These are phyloP conservation scores for Intellagama lesueurii DNA, from an alignment of 2,797 vertebrate genomes.

Conservation along the genomic window DNA sequence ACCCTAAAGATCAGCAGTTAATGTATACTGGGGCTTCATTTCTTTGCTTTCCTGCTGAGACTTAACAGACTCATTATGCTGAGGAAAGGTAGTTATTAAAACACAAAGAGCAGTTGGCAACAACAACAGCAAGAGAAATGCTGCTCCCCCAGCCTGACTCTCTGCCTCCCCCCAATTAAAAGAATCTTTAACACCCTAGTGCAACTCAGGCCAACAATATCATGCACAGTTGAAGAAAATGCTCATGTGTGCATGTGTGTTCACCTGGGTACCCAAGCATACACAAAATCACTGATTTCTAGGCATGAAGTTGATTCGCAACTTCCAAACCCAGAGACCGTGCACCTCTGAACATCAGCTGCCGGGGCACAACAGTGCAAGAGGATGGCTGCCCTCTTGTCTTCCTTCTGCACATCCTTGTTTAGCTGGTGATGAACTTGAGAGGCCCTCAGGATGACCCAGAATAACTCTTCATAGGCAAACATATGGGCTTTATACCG, in stretches of 20 bases:
- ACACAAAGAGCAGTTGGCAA: slow-evolving; percentile 64
- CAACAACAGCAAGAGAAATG: slow-evolving; percentile 66
- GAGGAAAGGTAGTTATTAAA: slow-evolving; percentile 70
- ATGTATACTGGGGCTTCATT: slow-evolving; percentile 43
- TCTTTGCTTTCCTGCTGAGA: slow-evolving; percentile 57
- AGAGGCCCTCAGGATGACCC: too few species aligned
- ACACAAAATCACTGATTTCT: background rate
- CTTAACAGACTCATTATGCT: slow-evolving; percentile 65
- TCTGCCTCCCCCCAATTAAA: slow-evolving; percentile 52
- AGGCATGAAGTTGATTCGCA: background rate
- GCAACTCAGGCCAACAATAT: background rate
- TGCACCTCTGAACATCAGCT: background rate
- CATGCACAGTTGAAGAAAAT: accelerated
- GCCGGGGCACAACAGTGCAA: background rate
- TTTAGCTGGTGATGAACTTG: too few species aligned
- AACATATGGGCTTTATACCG: slow-evolving; percentile 14
- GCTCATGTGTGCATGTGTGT: background rate
- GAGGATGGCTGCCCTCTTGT: background rate
- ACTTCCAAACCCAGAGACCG: background rate
- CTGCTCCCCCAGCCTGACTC: slow-evolving; percentile 57
- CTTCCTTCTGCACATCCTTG: background rate
- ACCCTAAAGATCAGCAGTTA: slow-evolving; percentile 50
- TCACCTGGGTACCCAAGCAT: background rate
- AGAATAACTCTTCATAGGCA: background rate
- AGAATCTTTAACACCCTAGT: slow-evolving; percentile 54